Evolutionary conservation across 53 echinoderm and acorn worm genomes (phyloP), one percentile per base, ranked within the genome.

Genomic region (Hippasteria phrygiana): DNA sequence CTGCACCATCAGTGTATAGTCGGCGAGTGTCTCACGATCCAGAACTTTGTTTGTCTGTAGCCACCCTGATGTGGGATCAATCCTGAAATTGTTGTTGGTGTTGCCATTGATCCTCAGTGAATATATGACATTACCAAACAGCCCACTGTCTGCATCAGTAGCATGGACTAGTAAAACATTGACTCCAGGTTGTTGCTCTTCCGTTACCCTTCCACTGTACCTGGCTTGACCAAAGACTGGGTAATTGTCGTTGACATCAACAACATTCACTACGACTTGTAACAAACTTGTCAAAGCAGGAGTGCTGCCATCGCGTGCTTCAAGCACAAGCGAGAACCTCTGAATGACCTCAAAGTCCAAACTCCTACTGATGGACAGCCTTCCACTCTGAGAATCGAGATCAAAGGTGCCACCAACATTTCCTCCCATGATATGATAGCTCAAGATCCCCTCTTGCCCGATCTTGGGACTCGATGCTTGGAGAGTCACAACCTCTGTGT

Each of bases 211-310:
- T 5, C 87, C 91, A 24, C 42, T 43, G 87, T 96, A 98, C 5
- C 51, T 47, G 3, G 47, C 78, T 51, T 90, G 77, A 20, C 76
- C 84, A 88, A 98, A 98, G 42, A 87, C 62, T 3, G 98, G 98
- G 29, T 83, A 72, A 46, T 98, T 98, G 77, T 98, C 98, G 64
- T 98, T 98, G 16, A 93, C 75, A 73, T 98, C 98, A 11, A 64
- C 67, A 5, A 98, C 90, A 20, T 55, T 48, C 4, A 98, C 67
- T 14, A 55, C 74, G 1, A 98, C 32, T 50, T 92, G 86, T 2
- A 92, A 34, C 26, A 89, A 93, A 43, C 91, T 88, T 1, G 95
- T 94, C 31, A 94, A 79, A 11, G 95, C 91, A 27, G 93, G 89
- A 5, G 77, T 88, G 78, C 75, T 88, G 17, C 89, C 84, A 86